Evolutionary conservation across 2,797 vertebrate genomes (phyloP).

Genomic region (Cynodonichthys magdalenae): DNA sequence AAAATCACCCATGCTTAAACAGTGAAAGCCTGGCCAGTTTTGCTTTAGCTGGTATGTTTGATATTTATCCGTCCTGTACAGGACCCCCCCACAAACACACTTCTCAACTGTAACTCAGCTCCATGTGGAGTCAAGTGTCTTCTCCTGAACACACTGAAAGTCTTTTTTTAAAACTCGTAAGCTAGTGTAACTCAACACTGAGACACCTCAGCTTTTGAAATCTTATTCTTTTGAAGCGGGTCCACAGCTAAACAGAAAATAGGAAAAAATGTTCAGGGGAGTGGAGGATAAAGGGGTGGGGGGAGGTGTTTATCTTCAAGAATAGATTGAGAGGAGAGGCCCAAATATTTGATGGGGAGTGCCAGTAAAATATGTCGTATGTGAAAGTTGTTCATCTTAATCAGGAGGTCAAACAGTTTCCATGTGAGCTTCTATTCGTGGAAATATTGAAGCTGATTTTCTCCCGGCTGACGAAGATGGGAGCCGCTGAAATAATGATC

Average conservation of each 20-base stretch:
- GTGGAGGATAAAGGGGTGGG: conserved; percentile 28
- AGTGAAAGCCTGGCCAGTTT: conserved; percentile 1
- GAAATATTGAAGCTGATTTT: conserved; percentile 36
- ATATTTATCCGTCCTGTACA: conserved; percentile 11
- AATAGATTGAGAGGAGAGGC: conserved; percentile 36
- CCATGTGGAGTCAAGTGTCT: conserved; percentile 46
- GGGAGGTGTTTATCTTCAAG: conserved; percentile 24
- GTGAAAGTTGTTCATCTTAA: conserved; percentile 13
- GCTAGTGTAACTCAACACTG: conserved; percentile 57
- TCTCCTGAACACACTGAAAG: conserved; percentile 62
- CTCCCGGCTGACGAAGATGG: neutral
- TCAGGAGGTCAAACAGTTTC: neutral
- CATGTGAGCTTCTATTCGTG: conserved; percentile 40
- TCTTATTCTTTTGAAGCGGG: conserved; percentile 45
- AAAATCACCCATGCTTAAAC: conserved; percentile 4
- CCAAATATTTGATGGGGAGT: conserved; percentile 15
- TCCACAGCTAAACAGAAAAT: conserved; percentile 27
- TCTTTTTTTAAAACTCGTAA: conserved; percentile 58
- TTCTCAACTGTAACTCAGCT: conserved; percentile 28
- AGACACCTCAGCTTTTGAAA: conserved; percentile 23
- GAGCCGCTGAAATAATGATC: too few relatives aligned
- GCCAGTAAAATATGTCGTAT: conserved; percentile 16
- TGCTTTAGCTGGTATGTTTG: neutral
- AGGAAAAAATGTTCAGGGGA: conserved; percentile 24
- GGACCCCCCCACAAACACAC: conserved; percentile 1